Conservation (phyloP, 2,113 vertebrate species). For the Tachycineta bicolor region DNA sequence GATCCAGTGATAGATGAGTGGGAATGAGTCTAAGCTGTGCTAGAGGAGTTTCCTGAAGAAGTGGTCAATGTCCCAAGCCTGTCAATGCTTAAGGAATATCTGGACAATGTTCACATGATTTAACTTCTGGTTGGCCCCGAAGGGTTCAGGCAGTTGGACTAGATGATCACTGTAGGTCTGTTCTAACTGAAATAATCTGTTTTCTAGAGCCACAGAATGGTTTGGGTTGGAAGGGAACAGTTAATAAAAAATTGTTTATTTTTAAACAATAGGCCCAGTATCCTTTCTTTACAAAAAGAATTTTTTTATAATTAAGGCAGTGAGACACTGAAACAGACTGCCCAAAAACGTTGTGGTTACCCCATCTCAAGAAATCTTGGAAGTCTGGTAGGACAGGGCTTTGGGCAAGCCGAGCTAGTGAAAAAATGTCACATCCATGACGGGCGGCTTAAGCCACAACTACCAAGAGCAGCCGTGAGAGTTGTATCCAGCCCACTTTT, state of each 20-base stretch:
- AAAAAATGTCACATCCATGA: not conserved
- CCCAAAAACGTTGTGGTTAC: not conserved
- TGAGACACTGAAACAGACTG: not conserved
- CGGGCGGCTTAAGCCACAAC: not conserved
- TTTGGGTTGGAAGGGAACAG: not conserved
- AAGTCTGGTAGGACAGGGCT: not conserved
- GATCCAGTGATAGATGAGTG: not conserved
- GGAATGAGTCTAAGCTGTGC: not conserved
- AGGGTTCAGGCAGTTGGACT: not conserved
- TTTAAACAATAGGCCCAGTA: not conserved
- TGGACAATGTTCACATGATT: not conserved
- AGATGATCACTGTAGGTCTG: not conserved
- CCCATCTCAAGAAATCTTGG: not conserved
- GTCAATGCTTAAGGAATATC: not conserved
- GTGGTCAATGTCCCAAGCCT: not conserved
- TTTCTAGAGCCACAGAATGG: not conserved
- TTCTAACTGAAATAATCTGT: not conserved
- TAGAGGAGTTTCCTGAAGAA: not conserved
- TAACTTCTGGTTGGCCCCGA: not conserved
- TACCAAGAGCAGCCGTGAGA: not conserved
- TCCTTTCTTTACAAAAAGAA: not conserved
- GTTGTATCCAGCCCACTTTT: not conserved
- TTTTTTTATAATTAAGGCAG: not conserved
- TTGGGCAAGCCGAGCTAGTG: not conserved
- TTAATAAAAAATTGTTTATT: not conserved